A percentile compares a stretch with the other conserved stretches of the same genome.
phyloP scores from a whole-genome alignment of 2,888 invertebrate species.

The Xanthia icteritia region DNA sequence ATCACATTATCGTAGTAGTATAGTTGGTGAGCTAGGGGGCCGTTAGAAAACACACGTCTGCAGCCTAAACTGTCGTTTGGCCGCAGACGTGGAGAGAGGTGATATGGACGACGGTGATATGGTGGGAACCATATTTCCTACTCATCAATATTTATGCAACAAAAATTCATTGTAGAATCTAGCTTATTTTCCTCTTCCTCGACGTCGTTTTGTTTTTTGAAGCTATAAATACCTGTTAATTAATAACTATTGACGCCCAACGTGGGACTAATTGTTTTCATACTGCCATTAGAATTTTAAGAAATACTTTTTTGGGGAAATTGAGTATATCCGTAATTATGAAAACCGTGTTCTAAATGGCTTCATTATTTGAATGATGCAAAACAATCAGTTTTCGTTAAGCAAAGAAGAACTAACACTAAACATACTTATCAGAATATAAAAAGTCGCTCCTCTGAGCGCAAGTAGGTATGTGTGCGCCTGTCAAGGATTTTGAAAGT shows the following conservation, averaged over 20 bases:
- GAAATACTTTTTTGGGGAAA: background rate
- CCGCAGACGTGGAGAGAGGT: no score
- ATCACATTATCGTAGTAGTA: background rate
- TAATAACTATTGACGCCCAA: conserved; percentile 38
- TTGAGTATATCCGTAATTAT: background rate
- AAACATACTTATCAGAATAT: background rate
- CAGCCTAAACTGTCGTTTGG: background rate
- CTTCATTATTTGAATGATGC: background rate
- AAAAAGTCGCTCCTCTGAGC: background rate
- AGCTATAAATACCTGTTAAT: background rate
- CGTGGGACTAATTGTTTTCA: conserved; percentile 3
- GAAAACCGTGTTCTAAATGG: no score
- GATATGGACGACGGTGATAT: no score
- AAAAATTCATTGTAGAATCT: background rate
- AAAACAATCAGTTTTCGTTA: background rate
- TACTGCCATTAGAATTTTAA: background rate
- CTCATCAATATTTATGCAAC: conserved; percentile 13
- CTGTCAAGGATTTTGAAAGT: background rate
- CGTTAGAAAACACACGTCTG: background rate
- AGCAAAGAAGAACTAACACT: no score
- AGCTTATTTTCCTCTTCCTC: conserved; percentile 9
- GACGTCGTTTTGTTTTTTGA: background rate
- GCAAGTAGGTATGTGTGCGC: background rate
- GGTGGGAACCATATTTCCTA: no score
- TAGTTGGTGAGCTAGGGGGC: background rate